Evolutionary conservation across 2,113 vertebrate species (phyloP).

Genomic region (Nicator chloris): DNA sequence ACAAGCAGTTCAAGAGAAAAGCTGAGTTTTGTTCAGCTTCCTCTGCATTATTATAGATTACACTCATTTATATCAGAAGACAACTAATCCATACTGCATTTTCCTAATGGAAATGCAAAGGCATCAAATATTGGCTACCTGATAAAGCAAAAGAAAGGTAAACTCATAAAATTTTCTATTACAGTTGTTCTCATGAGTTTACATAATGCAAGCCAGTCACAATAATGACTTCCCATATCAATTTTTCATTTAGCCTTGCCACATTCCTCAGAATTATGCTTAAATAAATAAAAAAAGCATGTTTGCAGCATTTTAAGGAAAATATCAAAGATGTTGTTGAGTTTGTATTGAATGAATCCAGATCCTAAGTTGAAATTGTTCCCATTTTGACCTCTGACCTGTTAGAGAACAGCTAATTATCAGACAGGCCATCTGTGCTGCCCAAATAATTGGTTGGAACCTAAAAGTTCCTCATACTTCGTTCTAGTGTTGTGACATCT

Average conservation of each 20-base stretch:
- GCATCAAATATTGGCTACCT: background rate
- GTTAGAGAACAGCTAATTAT: background rate
- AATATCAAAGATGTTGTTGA: background rate
- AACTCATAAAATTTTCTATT: background rate
- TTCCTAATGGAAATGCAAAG: background rate
- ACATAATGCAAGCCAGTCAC: background rate
- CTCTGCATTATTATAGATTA: background rate
- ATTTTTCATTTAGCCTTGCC: background rate
- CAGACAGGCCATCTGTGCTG: background rate
- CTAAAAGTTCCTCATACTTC: background rate
- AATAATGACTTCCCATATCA: background rate
- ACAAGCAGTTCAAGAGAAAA: background rate
- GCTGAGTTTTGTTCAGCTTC: background rate
- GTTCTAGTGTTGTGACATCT: background rate
- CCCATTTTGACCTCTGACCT: background rate
- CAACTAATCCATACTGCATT: background rate
- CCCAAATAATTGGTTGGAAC: background rate
- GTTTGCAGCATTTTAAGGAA: background rate
- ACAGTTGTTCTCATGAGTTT: background rate
- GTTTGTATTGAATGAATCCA: background rate
- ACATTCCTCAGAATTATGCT: background rate
- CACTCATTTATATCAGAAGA: background rate
- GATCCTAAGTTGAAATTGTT: background rate
- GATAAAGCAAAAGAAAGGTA: background rate
- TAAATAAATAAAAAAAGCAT: background rate